Conservation (phyloP, 2,113 vertebrate genomes). For the Axis porcinus region DNA sequence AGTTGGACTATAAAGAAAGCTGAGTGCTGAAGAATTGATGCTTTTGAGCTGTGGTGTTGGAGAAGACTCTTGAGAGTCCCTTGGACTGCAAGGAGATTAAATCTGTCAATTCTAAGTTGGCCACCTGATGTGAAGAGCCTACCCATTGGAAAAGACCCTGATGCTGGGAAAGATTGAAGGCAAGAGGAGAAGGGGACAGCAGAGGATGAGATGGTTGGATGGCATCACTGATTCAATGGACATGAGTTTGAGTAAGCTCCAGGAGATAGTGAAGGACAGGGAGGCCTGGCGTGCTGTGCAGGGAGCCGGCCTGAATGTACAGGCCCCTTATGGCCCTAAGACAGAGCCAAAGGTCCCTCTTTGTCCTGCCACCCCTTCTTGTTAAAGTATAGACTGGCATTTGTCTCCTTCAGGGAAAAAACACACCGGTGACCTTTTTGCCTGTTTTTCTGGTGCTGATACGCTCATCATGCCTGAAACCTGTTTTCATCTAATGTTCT, state of each 20-base stretch:
- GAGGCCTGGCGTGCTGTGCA: background rate
- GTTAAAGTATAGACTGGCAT: too few relatives aligned
- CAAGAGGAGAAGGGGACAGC: background rate
- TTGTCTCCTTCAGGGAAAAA: too few relatives aligned
- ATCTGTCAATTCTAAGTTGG: background rate
- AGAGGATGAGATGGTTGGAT: background rate
- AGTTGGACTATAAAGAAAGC: background rate
- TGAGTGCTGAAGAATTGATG: background rate
- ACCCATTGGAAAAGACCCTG: background rate
- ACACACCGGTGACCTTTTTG: too few relatives aligned
- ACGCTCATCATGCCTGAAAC: too few relatives aligned
- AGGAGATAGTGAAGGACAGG: background rate
- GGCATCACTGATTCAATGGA: background rate
- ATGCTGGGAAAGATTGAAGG: background rate
- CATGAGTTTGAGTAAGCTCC: background rate
- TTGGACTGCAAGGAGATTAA: background rate
- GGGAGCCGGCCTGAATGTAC: too few relatives aligned
- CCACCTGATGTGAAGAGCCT: background rate
- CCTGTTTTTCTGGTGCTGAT: too few relatives aligned
- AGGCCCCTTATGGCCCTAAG: too few relatives aligned
- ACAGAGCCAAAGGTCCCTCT: too few relatives aligned
- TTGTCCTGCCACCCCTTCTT: too few relatives aligned
- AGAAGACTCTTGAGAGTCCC: background rate
- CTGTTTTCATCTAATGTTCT: too few relatives aligned
- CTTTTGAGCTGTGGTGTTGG: background rate